Base-by-base conservation (phyloP, 37 sponge, comb jelly and placozoan genomes). In the Hexactinellida sp. region DNA sequence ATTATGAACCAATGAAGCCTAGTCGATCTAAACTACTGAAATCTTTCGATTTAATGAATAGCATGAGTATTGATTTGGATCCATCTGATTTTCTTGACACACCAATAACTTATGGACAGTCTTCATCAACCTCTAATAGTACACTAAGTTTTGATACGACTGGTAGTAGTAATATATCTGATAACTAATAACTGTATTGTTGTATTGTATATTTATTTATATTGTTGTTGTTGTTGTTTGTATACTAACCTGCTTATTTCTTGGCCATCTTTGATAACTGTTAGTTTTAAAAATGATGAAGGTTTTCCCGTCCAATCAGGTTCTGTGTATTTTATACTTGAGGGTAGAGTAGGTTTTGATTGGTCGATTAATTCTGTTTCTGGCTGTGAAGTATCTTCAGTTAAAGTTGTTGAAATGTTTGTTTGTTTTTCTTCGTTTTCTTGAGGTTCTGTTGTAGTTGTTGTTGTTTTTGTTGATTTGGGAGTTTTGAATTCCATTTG, bases 401-500 rank as follows among this genome's bases (percentile, higher is more conserved):
- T n/a, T n/a, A n/a, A n/a, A n/a, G n/a, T n/a, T n/a, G n/a, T n/a
- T n/a, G n/a, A n/a, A n/a, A n/a, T n/a, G n/a, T n/a, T n/a, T n/a
- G n/a, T n/a, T n/a, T n/a, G n/a, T n/a, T n/a, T n/a, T n/a, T n/a
- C n/a, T n/a, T n/a, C n/a, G n/a, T n/a, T n/a, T n/a, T n/a, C n/a
- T n/a, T n/a, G n/a, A n/a, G n/a, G n/a, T n/a, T n/a, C n/a, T n/a
- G n/a, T n/a, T n/a, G n/a, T n/a, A n/a, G n/a, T n/a, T n/a, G n/a
- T n/a, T n/a, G n/a, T 63, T 63, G 76, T 63, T 63, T 23, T 10
- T 63, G 3, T 63, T n/a, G 1, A 7, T 63, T 63, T 63, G 21
- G 76, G 76, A 21, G 76, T 63, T 63, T 63, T 63, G 30, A 63
- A 63, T 63, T 63, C 76, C 76, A 63, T 63, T 63, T 7, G 5